These are phyloP conservation scores for Prietella phreatophila DNA, from an alignment of 2,113 vertebrate species.

Conservation along the genomic window DNA sequence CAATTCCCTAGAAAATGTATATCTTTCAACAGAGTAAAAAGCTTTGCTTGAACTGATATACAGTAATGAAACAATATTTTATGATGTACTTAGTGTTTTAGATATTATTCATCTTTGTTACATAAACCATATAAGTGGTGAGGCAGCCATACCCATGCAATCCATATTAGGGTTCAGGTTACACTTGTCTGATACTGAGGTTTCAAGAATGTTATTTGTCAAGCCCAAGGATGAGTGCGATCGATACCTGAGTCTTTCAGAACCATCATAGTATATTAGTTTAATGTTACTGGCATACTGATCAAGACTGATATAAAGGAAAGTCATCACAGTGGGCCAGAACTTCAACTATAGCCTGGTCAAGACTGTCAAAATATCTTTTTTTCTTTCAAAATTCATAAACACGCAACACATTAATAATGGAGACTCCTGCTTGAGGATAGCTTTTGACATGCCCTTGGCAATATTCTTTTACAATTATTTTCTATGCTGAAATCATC, in stretches of 20 bases:
- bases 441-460: background rate
- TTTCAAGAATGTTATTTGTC: constrained; percentile 27
- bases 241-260: constrained; percentile 32
- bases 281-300: constrained; percentile 23
- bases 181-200: background rate
- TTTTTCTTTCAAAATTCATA: background rate
- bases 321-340: background rate
- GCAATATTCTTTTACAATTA: background rate
- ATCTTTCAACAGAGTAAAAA: background rate
- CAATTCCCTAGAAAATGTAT: background rate
- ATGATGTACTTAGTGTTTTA: background rate
- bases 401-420: background rate
- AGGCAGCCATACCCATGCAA: background rate
- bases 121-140: background rate
- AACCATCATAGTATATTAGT: constrained; percentile 38
- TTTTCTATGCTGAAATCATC: background rate
- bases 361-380: background rate
- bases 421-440: background rate
- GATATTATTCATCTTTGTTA: background rate
- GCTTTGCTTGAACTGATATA: background rate
- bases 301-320: constrained; percentile 21
- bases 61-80: background rate
- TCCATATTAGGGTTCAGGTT: constrained; percentile 16
- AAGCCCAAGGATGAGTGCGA: constrained; percentile 37
- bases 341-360: background rate